phyloP scores from a whole-genome alignment of 2,113 vertebrate species.

The Hippocampus zosterae region DNA sequence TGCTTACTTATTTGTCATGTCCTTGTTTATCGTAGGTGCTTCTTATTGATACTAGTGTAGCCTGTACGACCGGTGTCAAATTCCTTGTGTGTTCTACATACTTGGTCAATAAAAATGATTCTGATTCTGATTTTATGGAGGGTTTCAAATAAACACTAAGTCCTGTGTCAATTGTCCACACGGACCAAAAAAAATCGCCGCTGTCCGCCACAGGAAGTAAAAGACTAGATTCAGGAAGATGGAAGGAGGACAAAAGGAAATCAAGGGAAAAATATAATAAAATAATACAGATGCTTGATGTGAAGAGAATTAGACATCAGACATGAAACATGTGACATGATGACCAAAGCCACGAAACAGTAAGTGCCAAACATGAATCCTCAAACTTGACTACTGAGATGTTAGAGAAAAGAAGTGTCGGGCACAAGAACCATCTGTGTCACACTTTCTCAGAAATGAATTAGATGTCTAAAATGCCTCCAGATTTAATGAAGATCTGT shows the following conservation, averaged over 20 bases:
- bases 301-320: too few species aligned
- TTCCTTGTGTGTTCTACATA: too few species aligned
- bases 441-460: not conserved
- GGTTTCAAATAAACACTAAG: not conserved
- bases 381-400: not conserved
- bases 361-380: not conserved
- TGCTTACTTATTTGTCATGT: too few species aligned
- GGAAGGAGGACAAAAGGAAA: not conserved
- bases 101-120: too few species aligned
- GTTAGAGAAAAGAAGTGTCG: not conserved
- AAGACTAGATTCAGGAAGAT: not conserved
- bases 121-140: not conserved
- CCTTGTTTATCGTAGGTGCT: too few species aligned
- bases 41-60: too few species aligned
- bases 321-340: too few species aligned
- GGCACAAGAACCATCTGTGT: not conserved
- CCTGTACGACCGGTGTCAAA: too few species aligned
- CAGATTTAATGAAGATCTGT: conserved; percentile 2
- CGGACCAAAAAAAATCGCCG: conserved; percentile 46
- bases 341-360: not conserved
- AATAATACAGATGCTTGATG: not conserved
- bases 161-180: conserved; percentile 48
- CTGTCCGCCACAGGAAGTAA: conserved; percentile 41
- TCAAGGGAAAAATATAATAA: not conserved
- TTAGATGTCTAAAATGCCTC: not conserved